Evolutionary conservation across 1,140 invertebrate genomes (phyloP), one percentile per base, ranked within the genome.

Genomic region (Apocrypta bakeri): DNA sequence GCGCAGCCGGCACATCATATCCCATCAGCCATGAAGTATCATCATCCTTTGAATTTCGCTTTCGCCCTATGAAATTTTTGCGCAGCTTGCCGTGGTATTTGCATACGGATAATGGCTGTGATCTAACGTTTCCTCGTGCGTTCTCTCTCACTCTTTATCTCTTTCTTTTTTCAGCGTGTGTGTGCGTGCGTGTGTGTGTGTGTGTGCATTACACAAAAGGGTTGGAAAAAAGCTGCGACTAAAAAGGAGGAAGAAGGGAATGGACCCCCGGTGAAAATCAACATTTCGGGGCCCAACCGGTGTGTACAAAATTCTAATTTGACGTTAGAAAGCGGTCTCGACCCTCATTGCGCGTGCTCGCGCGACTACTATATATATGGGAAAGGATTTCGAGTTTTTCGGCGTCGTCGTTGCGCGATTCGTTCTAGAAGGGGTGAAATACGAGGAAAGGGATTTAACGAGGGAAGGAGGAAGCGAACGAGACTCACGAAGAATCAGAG

Each of bases 301-400:
- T 88, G 87, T 88, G 87, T 87, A 89, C 88, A 80, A 90, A 90
- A 91, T 91, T 90, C 88, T 90, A 91, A 91, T 91, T 91, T 88
- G 87, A 86, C 85, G 88, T 87, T 86, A 79, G 80, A 88, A 90
- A 89, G 86, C 88, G 87, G 86, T 87, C 25, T 33, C 56, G 25
- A 11, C 74, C 31, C 72, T 25, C n/a, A n/a, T 37, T 61, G 14
- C 63, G 27, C 63, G 24, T n/a, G 4, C 40, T 24, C 6, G 17
- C 29, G 21, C 7, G 42, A 2, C 78, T 84, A 85, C n/a, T 87
- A 75, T 79, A 80, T 83, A 75, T 33, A 80, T 81, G 56, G 61
- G 69, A 25, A 63, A 71, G 31, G 48, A 79, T 82, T 85, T 86
- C 80, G 21, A 81, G 61, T 83, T 83, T 83, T 64, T 76, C 74